Evolutionary conservation across 2,113 vertebrate species (phyloP).

Genomic region (Petrocephalus microphthalmus): DNA sequence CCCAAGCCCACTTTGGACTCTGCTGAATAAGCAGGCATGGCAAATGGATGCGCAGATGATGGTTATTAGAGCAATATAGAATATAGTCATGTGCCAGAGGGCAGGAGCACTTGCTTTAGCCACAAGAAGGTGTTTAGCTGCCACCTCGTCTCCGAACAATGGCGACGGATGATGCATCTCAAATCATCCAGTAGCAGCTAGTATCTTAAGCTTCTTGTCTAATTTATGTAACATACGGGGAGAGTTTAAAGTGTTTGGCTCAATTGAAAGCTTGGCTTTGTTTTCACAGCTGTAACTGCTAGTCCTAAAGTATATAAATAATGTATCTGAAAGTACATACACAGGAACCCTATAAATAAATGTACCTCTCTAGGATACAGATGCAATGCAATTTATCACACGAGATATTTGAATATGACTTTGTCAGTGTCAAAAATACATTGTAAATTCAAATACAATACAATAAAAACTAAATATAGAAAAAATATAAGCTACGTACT

Average conservation of each 20-base stretch:
- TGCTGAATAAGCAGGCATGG: neutral
- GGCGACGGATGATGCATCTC: neutral
- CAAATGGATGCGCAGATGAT: no score
- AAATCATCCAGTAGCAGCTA: neutral
- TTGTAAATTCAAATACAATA: neutral
- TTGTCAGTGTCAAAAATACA: neutral
- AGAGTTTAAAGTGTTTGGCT: neutral
- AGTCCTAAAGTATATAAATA: neutral
- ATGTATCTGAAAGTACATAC: neutral
- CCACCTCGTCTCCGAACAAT: neutral
- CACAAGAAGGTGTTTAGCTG: neutral
- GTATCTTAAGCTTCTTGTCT: neutral
- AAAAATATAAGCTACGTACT: neutral
- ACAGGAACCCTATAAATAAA: neutral
- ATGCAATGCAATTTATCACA: neutral
- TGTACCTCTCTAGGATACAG: neutral
- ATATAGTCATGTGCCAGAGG: no score
- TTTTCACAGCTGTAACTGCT: neutral
- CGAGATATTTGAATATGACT: neutral
- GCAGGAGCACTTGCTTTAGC: neutral
- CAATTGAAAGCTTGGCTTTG: neutral
- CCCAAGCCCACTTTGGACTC: neutral
- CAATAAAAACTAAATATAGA: neutral
- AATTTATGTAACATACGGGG: neutral
- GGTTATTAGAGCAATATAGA: no score